Evolutionary conservation across 2,888 invertebrate genomes (phyloP), one percentile per base, ranked within the genome.

Genomic region (Pachycephus smyrnensis): DNA sequence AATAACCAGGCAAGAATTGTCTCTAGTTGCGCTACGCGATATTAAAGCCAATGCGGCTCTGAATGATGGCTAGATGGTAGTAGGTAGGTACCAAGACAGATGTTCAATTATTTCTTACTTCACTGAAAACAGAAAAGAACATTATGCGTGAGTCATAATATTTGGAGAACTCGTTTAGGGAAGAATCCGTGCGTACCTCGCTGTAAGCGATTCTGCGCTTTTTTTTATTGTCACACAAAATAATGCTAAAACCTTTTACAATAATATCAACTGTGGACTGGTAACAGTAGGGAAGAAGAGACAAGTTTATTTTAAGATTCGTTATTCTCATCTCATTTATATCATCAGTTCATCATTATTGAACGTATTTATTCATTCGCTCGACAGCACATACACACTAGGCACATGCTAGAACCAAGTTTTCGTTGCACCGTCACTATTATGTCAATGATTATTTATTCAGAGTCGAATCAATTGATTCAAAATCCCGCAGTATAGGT

Each of bases 261-360:
- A 55, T 55, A 55, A 55, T 55, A 55, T 55, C 23, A 55, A 55
- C 9, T 55, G 55, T 55, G 6, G 23, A 23, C 23, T 55, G 9
- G 15, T 55, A 55, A 55, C 55, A 55, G 23, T 55, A 55, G 9
- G 55, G 71, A 77, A 77, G 77, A 80, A 81, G 82, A 79, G 77
- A 78, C 78, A 80, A 82, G 80, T 82, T 78, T 30, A 77, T 37
- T 55, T 55, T 55, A 55, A 55, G 55, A 55, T 55, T 55, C 55
- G 9, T 55, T 55, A 55, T 9, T 55, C 55, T 55, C 55, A 55
- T 55, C 55, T 75, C 75, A 36, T n/a, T 37, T 31, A 15, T 40
- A 76, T 76, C 31, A 73, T 35, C 73, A 4, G 9, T 68, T 12
- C 68, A 77, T 79, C 76, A 33, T 75, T 55, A 36, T 31, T 55